Evolutionary conservation across 2,797 vertebrate species (phyloP).

Genomic region (Helicolenus hilgendorfi): DNA sequence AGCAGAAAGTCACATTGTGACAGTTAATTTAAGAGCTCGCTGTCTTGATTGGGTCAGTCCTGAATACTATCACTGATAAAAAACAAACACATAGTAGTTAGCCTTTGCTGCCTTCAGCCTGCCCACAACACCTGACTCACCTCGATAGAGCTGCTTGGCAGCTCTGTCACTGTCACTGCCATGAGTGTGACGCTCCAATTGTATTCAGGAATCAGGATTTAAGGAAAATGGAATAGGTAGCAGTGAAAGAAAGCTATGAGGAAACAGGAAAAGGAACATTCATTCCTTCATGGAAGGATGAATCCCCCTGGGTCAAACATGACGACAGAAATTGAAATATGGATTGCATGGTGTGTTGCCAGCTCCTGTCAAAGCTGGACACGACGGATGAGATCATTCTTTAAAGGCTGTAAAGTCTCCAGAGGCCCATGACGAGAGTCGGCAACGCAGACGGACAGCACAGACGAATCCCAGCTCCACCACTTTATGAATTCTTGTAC

Average conservation of each 20-base stretch:
- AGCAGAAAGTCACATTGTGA: constrained; percentile 26
- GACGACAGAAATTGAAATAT: constrained; percentile 71
- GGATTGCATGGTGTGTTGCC: constrained; percentile 36
- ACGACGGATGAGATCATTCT: constrained; percentile 39
- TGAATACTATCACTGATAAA: not conserved
- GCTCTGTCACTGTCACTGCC: constrained; percentile 43
- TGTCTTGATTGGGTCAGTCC: not conserved
- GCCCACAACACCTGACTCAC: constrained; percentile 12
- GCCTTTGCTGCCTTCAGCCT: not conserved
- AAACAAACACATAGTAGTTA: constrained; percentile 17
- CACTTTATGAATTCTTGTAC: not conserved
- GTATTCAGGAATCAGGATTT: constrained; percentile 45
- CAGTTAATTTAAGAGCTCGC: constrained; percentile 19
- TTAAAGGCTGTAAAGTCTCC: constrained; percentile 25
- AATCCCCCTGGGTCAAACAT: constrained; percentile 56
- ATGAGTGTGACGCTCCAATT: not conserved
- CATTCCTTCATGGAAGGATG: constrained; percentile 54
- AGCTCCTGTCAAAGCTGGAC: constrained; percentile 53
- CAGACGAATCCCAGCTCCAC: not conserved
- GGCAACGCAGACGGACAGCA: not conserved
- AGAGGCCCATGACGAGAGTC: constrained; percentile 1
- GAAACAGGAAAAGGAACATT: constrained; percentile 32
- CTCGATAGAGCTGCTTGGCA: constrained; percentile 24
- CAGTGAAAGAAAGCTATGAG: constrained; percentile 15
- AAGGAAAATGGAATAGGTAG: constrained; percentile 40